Evolutionary conservation across 2,888 invertebrate genomes (phyloP).

Genomic region (Torymus aiolomorphi): DNA sequence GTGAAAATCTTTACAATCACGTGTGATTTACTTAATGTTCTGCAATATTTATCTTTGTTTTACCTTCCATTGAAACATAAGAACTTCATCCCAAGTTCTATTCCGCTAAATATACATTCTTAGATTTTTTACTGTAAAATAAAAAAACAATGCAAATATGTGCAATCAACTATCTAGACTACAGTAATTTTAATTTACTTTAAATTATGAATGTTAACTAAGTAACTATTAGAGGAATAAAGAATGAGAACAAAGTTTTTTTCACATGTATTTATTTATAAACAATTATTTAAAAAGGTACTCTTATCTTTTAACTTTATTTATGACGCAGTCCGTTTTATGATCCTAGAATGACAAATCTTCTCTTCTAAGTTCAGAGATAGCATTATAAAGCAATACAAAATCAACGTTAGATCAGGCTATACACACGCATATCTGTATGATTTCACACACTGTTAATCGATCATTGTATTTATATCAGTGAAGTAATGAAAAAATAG

Average conservation of each 20-base stretch:
- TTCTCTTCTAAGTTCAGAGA: conserved; percentile 15
- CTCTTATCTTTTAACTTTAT: conserved; percentile 46
- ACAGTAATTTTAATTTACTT: conserved; percentile 22
- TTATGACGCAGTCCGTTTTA: conserved; percentile 44
- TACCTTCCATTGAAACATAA: background rate
- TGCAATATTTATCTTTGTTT: background rate
- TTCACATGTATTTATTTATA: conserved; percentile 57
- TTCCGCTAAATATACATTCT: background rate
- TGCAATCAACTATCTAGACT: too few species aligned
- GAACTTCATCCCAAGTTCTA: conserved; percentile 19
- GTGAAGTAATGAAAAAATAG: conserved; percentile 50
- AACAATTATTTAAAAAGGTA: conserved; percentile 58
- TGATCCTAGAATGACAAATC: conserved; percentile 23
- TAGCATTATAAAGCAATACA: conserved; percentile 46
- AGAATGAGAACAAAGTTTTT: conserved; percentile 20
- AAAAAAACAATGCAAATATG: too few species aligned
- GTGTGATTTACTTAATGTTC: background rate
- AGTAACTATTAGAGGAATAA: conserved; percentile 37
- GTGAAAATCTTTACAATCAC: background rate
- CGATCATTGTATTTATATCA: conserved; percentile 27
- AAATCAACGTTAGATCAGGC: conserved; percentile 50
- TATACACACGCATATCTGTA: conserved; percentile 46
- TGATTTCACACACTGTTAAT: conserved; percentile 46
- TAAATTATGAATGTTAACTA: conserved; percentile 20
- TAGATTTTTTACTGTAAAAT: too few species aligned